A percentile compares a stretch with the other conserved stretches of the same genome.
phyloP scores from a whole-genome alignment of 2,888 invertebrate species.

The Merodon equestris region DNA sequence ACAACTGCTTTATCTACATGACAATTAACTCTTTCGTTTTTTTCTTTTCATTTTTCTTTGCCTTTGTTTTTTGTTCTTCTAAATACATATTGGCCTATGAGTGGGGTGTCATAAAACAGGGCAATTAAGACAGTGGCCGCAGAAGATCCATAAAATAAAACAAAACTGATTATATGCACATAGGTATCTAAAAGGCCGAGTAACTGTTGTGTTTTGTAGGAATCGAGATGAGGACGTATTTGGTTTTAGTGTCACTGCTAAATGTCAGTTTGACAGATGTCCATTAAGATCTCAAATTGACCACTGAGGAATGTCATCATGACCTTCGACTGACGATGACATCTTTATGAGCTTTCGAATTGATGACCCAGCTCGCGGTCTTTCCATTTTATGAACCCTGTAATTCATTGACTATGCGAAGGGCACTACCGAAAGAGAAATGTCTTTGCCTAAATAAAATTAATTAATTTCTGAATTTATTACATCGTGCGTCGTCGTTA shows the following conservation, averaged over 20 bases:
- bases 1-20: conserved; percentile 63
- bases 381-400: conserved; percentile 4
- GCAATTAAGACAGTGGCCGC: conserved; percentile 68
- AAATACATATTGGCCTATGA: conserved; percentile 62
- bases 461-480: conserved; percentile 67
- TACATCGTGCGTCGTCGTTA: conserved; percentile 61
- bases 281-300: conserved; percentile 61
- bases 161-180: conserved; percentile 56
- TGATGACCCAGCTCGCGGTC: conserved; percentile 54
- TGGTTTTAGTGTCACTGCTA: conserved; percentile 65
- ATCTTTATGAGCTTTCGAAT: conserved; percentile 68
- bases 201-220: conserved; percentile 46
- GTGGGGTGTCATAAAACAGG: conserved; percentile 53
- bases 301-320: conserved; percentile 62
- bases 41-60: no score
- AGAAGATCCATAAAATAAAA: conserved; percentile 60
- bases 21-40: conserved; percentile 41
- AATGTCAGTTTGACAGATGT: conserved; percentile 68
- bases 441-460: conserved; percentile 61
- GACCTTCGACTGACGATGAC: conserved; percentile 67
- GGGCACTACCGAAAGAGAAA: conserved; percentile 35
- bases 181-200: conserved; percentile 53
- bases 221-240: conserved; percentile 47
- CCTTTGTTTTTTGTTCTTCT: no score
- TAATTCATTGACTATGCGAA: background rate